Evolutionary conservation across 2,113 vertebrate genomes (phyloP), one percentile per base, ranked within the genome.

Genomic region (Brachyhypopomus occidentalis): DNA sequence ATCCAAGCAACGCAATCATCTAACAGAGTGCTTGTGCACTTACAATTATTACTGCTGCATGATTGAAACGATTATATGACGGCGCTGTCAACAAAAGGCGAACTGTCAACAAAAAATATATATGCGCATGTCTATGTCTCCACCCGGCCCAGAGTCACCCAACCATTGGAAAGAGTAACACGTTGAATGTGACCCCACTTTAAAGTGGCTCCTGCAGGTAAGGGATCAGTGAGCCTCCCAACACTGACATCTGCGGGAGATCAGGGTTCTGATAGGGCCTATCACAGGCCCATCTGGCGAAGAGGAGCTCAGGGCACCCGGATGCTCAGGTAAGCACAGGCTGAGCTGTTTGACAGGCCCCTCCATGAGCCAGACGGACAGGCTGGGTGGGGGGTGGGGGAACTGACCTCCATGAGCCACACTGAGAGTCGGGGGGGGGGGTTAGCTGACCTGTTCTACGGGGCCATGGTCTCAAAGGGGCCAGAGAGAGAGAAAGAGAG

Each of bases 271-370:
- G 89, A 85, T 88, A 87, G 87, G 88, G 84, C 87, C 90, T 91
- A 95, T 92, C 89, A 89, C 88, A 90, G 89, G 86, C 90, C 88
- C 91, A 95, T 94, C 92, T 94, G 87, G 89, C 27, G 94, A 94
- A 90, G 93, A 89, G 90, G 92, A 95, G 92, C 91, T 92, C 90
- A 91, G 90, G 89, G 91, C 83, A 88, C 88, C 84, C 87, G 64
- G 89, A 94, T 92, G 92, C 90, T 86, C 70, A 56, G 94, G 92
- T 93, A 90, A 91, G 89, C 85, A 52, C 8, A 45, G 55, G 88
- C 88, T 89, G 87, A 89, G 91, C 85, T 85, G 88, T 91, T 87
- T 91, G 90, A 91, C 88, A 90, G 25, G 85, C 90, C 86, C 89
- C 90, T 87, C 88, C 85, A 91, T 90, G 55, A 70, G 58, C 9